Evolutionary conservation across 1,140 invertebrate genomes (phyloP).

Genomic region (Acromyrmex echinatior): DNA sequence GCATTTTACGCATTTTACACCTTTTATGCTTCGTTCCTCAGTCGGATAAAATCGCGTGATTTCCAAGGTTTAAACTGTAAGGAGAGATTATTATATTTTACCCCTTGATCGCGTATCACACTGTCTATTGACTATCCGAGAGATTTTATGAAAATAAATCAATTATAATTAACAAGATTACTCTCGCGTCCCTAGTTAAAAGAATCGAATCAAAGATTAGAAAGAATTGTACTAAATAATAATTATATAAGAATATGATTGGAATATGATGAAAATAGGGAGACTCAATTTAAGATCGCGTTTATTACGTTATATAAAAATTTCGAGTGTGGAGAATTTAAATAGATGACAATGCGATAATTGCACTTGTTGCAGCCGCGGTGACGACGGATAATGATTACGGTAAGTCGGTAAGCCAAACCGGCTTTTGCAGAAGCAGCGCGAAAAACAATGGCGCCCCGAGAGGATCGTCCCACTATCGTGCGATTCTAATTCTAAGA

Average conservation of each 20-base stretch:
- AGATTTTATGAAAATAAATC: not conserved
- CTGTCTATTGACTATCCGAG: not conserved
- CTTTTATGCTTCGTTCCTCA: not conserved
- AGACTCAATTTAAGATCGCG: too few relatives aligned
- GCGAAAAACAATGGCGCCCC: slow-evolving; percentile 20
- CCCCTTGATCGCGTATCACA: not conserved
- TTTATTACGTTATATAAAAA: not conserved
- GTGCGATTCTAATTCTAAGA: slow-evolving; percentile 16
- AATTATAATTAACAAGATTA: not conserved
- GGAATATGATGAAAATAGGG: too few relatives aligned
- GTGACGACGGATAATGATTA: not conserved
- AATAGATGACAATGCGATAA: not conserved
- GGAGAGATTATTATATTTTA: not conserved
- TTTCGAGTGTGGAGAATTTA: not conserved
- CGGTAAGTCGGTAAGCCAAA: not conserved
- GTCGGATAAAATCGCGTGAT: not conserved
- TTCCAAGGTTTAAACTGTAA: not conserved
- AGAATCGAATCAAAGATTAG: not conserved
- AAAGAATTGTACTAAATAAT: not conserved
- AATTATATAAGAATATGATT: too few relatives aligned
- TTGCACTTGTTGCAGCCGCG: not conserved
- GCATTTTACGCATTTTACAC: not conserved
- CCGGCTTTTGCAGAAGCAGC: not conserved
- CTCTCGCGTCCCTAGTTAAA: not conserved
- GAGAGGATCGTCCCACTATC: slow-evolving; percentile 43